These are phyloP conservation scores for Philypnodon macrostomus DNA, from an alignment of 2,797 vertebrate genomes.

Conservation along the genomic window DNA sequence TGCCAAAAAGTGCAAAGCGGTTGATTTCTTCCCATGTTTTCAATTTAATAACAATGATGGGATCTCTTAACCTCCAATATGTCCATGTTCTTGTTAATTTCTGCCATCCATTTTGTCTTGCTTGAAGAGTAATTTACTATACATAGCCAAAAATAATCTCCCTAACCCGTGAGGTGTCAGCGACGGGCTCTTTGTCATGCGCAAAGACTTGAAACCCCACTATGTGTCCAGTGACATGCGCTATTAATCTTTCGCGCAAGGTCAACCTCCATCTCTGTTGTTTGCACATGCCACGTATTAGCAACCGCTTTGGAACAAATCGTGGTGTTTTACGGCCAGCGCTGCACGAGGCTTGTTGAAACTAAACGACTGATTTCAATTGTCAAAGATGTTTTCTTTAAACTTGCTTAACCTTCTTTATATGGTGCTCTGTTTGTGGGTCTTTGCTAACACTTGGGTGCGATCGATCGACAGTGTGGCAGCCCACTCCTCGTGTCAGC, in stretches of 20 bases:
- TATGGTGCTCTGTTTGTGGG: conserved; percentile 34
- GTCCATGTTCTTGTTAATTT: conserved; percentile 30
- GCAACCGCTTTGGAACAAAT: conserved; percentile 39
- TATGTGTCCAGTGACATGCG: conserved; percentile 35
- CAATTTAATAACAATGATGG: conserved; percentile 18
- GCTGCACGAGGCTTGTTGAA: conserved; percentile 7
- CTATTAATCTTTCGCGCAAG: conserved; percentile 56
- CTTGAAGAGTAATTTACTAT: conserved; percentile 35
- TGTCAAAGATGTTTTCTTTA: conserved; percentile 31
- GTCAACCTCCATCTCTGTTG: conserved; percentile 46
- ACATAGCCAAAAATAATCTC: conserved; percentile 35
- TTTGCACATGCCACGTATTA: conserved; percentile 38
- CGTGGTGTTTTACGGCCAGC: conserved; percentile 18
- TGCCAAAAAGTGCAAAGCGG: conserved; percentile 21
- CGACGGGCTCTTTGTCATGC: conserved; percentile 26
- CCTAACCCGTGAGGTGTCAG: conserved; percentile 36
- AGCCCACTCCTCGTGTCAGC: conserved; percentile 62
- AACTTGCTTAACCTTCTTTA: conserved; percentile 38
- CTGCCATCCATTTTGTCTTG: conserved; percentile 12
- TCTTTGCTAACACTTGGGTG: conserved; percentile 50
- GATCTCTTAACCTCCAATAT: conserved; percentile 16
- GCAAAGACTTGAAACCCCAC: conserved; percentile 28
- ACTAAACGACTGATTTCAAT: conserved; percentile 26
- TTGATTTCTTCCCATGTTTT: conserved; percentile 26
- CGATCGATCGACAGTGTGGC: conserved; percentile 63